Base-by-base conservation (phyloP, 1,140 invertebrate species). In the Physella acuta region DNA sequence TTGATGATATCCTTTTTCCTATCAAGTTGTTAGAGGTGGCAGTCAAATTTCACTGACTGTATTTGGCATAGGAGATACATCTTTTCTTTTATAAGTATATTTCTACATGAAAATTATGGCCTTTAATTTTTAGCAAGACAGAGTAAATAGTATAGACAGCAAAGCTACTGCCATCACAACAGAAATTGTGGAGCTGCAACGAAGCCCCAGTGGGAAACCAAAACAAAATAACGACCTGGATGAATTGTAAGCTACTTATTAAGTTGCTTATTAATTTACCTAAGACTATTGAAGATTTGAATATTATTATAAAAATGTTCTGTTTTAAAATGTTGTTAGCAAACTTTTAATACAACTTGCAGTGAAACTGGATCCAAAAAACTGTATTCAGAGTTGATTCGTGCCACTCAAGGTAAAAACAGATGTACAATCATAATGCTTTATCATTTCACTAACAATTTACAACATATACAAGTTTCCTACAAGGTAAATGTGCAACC, bases 181-280 rank as follows among this genome's bases (percentile, higher is more conserved):
- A 14, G 79, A 78, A 67, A 82, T 82, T 62, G 70, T 82, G 5
- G 79, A 82, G 68, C 62, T 82, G 64, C 79, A 82, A 70, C 76
- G 73, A 61, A 80, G 79, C 73, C 80, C 80, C 17, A 80, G 76
- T 71, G 78, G 77, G 0, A 71, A 75, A 60, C 68, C 73, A 28
- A 79, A 76, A 58, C 71, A 74, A 44, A 76, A 74, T 70, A 75
- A 76, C 28, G 71, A 73, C n/a, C 62, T 82, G 28, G 74, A 75
- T 39, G 77, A 79, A 16, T 63, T 73, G 80, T 82, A 68, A 71
- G 79, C 73, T n/a, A n/a, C 16, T 37, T 55, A n/a, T 16, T 55
- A 1, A 24, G 17, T 55, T 4, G 30, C 17, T 4, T 4, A 24
- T 30, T n/a, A 3, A 20, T 1, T 17, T 4, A 1, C 14, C 3